phyloP scores from a whole-genome alignment of 35 echinoderm and acorn worm genomes.

The Chiridota heheva region DNA sequence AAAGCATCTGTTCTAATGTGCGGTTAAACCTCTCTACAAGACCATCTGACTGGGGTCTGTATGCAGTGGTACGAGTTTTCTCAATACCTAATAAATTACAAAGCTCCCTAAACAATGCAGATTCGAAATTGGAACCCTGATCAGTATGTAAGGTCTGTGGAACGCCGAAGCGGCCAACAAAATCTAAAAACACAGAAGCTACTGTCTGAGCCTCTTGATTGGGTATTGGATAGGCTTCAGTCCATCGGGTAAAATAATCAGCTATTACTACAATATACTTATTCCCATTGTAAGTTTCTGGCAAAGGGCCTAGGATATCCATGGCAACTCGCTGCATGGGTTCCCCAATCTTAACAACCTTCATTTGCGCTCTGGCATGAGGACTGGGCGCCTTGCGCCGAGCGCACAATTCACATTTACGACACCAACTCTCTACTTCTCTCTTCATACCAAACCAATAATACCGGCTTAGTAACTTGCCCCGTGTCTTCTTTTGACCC shows the following conservation, averaged over 20 bases:
- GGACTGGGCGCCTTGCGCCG: constrained; percentile 24
- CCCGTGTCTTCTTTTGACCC: constrained; percentile 26
- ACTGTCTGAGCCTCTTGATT: constrained; percentile 48
- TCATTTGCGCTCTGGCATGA: background rate
- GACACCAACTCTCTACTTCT: constrained; percentile 16
- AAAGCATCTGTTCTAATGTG: constrained; percentile 26
- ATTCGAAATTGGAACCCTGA: constrained; percentile 53
- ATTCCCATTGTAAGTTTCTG: constrained; percentile 18
- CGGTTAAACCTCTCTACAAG: constrained; percentile 49
- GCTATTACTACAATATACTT: constrained; percentile 22
- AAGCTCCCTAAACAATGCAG: constrained; percentile 26
- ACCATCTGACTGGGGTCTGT: constrained; percentile 31
- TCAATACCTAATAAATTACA: constrained; percentile 40
- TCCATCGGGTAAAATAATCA: constrained; percentile 41
- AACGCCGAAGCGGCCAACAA: constrained; percentile 13
- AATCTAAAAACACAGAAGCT: constrained; percentile 26
- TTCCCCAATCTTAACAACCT: constrained; percentile 16
- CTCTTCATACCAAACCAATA: constrained; percentile 22
- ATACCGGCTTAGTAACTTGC: background rate
- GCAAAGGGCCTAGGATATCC: constrained; percentile 45
- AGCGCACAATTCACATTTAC: constrained; percentile 37
- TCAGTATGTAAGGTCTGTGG: constrained; percentile 46
- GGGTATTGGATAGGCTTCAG: constrained; percentile 51
- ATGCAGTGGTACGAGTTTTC: constrained; percentile 30
- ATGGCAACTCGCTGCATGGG: constrained; percentile 37